Percentiles rank a stretch among this genome's conserved stretches.
phyloP scores from a whole-genome alignment of 2,113 vertebrate genomes.

The Oryzias melastigma region DNA sequence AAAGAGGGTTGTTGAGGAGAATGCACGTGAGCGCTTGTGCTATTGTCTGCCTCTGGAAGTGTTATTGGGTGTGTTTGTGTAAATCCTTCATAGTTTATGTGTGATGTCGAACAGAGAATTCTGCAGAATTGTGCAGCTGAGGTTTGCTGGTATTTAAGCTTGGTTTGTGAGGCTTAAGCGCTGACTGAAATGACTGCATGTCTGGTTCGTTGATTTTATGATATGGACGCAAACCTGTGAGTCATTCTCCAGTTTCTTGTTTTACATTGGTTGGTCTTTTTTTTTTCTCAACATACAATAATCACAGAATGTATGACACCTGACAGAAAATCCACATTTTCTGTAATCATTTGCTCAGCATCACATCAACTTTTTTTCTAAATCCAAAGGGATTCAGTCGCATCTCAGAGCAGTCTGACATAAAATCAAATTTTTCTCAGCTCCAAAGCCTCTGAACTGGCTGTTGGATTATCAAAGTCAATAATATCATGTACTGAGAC shows the following conservation, averaged over 20 bases:
- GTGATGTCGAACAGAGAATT: conserved; percentile 37
- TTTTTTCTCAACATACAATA: too few species aligned
- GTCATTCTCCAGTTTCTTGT: too few species aligned
- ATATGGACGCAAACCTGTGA: too few species aligned
- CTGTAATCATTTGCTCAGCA: not conserved
- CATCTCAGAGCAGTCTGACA: conserved; percentile 6
- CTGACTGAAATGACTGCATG: conserved; percentile 11
- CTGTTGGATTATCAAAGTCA: conserved; percentile 23
- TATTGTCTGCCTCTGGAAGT: conserved; percentile 4
- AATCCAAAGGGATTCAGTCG: conserved; percentile 2
- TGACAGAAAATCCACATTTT: too few species aligned
- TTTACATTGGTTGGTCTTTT: too few species aligned
- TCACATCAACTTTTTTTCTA: not conserved
- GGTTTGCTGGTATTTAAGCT: conserved; percentile 20
- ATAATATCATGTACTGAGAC: conserved; percentile 17
- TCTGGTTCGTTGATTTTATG: conserved; percentile 8
- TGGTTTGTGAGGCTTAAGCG: conserved; percentile 32
- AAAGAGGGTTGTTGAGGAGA: not conserved
- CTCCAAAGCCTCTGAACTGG: not conserved
- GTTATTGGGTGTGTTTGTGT: conserved; percentile 25
- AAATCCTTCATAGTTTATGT: conserved; percentile 11
- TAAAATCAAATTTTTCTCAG: conserved; percentile 17
- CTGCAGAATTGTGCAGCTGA: conserved; percentile 25
- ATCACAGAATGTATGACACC: too few species aligned
- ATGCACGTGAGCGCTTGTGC: conserved; percentile 23